A percentile compares a stretch with the other conserved stretches of the same genome.
Conservation (phyloP, 2,797 vertebrate species). For the Pseudochromis fuscus region DNA sequence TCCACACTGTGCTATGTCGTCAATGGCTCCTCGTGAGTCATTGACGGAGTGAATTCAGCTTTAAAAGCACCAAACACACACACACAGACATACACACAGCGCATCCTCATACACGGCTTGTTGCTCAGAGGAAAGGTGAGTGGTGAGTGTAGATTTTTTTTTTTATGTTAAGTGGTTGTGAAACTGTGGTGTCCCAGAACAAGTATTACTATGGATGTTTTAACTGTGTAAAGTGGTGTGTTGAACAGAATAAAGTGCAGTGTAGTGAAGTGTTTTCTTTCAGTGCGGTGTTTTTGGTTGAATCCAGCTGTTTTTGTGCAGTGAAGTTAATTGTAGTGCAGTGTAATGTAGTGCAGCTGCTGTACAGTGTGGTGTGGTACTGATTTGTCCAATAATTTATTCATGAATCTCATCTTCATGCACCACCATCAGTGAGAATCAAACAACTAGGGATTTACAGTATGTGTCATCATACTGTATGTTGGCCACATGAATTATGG, state of each 20-base stretch:
- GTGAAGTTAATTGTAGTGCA: conserved; percentile 46
- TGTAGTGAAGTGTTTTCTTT: conserved; percentile 71
- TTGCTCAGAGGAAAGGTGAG: conserved; percentile 76
- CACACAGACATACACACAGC: conserved; percentile 51
- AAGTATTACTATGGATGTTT: conserved; percentile 69
- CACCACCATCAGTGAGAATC: conserved; percentile 59
- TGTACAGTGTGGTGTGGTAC: conserved; percentile 45
- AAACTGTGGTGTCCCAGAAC: conserved; percentile 68
- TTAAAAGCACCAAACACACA: conserved; percentile 52
- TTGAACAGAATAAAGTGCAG: conserved; percentile 60
- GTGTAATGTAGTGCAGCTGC: conserved; percentile 54
- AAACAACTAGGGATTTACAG: conserved; percentile 59
- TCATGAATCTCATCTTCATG: conserved; percentile 76
- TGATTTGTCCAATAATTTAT: conserved; percentile 68
- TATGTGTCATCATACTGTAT: conserved; percentile 62
- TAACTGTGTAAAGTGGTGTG: conserved; percentile 59
- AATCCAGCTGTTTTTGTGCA: conserved; percentile 56
- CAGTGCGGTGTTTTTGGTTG: conserved; percentile 56
- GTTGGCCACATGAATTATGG: conserved; percentile 58
- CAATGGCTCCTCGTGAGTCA: conserved; percentile 83
- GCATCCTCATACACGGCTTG: conserved; percentile 74
- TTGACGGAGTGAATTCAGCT: conserved; percentile 78
- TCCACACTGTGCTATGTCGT: conserved; percentile 73
- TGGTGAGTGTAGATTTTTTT: conserved; percentile 79
- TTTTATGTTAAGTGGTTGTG: conserved; percentile 78